phyloP scores from a whole-genome alignment of 2,797 vertebrate species.

The Sphenodon punctatus region DNA sequence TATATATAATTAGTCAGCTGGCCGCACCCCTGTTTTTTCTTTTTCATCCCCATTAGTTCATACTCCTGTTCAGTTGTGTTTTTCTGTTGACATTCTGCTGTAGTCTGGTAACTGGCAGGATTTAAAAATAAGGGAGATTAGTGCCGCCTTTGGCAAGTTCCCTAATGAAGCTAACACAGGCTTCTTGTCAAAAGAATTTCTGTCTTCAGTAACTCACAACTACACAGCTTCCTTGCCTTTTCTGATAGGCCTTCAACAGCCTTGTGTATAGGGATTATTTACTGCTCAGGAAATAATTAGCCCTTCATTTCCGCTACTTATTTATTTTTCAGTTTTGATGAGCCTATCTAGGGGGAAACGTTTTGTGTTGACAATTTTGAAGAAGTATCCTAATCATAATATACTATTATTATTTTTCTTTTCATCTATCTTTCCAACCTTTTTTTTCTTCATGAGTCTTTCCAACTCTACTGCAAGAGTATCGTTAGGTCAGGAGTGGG shows the following conservation, averaged over 20 bases:
- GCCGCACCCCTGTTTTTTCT: background rate
- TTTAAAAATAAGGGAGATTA: background rate
- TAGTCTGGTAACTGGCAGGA: fast-evolving
- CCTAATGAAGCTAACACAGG: background rate
- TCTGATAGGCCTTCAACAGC: background rate
- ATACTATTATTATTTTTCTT: no score
- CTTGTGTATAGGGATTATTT: background rate
- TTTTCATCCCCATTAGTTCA: background rate
- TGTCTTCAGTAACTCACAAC: background rate
- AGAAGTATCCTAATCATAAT: no score
- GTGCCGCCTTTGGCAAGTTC: background rate
- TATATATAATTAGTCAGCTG: background rate
- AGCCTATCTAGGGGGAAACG: no score
- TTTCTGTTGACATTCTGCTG: background rate
- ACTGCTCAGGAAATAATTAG: background rate
- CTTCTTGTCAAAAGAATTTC: background rate
- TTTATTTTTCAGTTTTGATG: no score
- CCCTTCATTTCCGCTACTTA: no score
- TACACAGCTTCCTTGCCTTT: background rate
- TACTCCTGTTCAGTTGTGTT: background rate
- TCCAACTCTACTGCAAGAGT: no score
- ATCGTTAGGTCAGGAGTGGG: no score
- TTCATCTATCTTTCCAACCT: no score
- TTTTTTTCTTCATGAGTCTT: no score
- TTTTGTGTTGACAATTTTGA: no score